These are phyloP conservation scores for Nephrotoma guestfalica DNA, from an alignment of 2,888 invertebrate species.

Conservation along the genomic window DNA sequence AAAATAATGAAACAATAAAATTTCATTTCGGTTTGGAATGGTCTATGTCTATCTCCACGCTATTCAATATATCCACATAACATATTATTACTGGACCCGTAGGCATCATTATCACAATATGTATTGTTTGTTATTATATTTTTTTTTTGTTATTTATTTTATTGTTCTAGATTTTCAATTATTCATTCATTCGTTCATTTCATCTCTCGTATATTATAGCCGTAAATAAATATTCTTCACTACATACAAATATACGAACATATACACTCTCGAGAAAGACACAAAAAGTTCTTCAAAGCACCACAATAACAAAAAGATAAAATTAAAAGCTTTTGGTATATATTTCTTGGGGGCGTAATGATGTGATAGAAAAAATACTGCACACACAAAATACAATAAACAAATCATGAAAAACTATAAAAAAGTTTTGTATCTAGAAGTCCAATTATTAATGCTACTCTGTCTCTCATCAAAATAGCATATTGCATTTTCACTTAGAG, in stretches of 20 bases:
- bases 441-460: background rate
- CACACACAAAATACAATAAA: background rate
- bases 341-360: background rate
- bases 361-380: background rate
- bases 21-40: background rate
- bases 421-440: background rate
- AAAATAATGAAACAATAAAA: background rate
- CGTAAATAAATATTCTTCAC: background rate
- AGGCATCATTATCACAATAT: background rate
- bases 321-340: background rate
- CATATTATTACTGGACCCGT: background rate
- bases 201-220: background rate
- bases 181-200: background rate
- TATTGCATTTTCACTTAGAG: background rate
- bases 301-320: background rate
- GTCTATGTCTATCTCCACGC: background rate
- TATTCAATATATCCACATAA: background rate
- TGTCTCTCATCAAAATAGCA: background rate
- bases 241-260: background rate
- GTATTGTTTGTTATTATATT: background rate
- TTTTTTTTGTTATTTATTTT: background rate
- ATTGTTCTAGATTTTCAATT: background rate
- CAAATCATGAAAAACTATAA: background rate
- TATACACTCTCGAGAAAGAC: background rate
- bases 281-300: background rate